These are phyloP conservation scores for Grus americana DNA, from an alignment of 2,113 vertebrate species.

Conservation along the genomic window DNA sequence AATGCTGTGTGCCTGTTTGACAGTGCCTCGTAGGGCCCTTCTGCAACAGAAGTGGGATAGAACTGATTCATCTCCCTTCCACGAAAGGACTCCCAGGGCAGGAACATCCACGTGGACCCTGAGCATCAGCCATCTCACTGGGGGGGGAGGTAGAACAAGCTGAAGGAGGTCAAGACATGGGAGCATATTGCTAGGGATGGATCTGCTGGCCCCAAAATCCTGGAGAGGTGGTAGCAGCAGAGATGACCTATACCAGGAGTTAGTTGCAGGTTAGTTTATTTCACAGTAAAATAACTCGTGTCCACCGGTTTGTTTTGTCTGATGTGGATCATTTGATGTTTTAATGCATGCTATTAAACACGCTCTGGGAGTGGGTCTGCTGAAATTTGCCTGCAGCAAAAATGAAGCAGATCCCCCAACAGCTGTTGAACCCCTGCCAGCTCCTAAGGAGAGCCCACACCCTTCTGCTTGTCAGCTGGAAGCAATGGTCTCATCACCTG, in stretches of 20 bases:
- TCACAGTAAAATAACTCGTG: background rate
- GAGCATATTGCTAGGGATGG: background rate
- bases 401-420: background rate
- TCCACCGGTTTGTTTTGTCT: background rate
- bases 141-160: background rate
- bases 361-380: background rate
- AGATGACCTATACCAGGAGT: background rate
- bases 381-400: background rate
- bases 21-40: background rate
- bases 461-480: background rate
- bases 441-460: background rate
- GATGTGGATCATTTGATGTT: background rate
- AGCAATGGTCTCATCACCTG: background rate
- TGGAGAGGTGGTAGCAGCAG: background rate
- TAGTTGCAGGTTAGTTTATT: background rate
- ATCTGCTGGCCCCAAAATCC: background rate
- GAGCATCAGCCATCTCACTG: background rate
- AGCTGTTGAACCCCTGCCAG: background rate
- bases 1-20: background rate
- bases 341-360: background rate
- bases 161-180: background rate
- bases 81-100: background rate
- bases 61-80: background rate
- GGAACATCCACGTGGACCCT: background rate
- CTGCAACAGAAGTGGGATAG: background rate